A percentile compares a stretch with the other conserved stretches of the same genome.
Evolutionary conservation across 1,140 invertebrate species (phyloP).

Genomic region (Drosophila jambulina): DNA sequence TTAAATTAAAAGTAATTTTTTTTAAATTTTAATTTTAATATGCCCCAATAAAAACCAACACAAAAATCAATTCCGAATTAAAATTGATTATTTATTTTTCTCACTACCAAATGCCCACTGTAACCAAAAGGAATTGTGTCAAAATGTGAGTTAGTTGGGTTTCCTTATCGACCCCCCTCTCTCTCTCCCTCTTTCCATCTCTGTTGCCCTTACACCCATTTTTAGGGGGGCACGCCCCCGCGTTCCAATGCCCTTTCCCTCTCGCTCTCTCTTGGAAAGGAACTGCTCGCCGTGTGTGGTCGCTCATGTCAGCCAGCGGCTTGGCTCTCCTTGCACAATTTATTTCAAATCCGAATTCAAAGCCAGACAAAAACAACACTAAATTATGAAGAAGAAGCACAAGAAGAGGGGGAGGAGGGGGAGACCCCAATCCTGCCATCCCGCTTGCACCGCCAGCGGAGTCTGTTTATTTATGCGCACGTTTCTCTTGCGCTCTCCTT

Average conservation of each 20-base stretch:
- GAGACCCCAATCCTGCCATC: constrained; percentile 3
- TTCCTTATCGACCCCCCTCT: constrained; percentile 3
- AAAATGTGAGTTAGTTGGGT: constrained; percentile 12
- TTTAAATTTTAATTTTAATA: too few species aligned
- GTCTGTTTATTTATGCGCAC: constrained; percentile 72
- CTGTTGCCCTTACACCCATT: neutral
- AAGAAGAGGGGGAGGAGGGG: neutral
- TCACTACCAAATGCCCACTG: constrained; percentile 5
- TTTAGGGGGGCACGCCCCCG: neutral
- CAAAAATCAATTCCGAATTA: too few species aligned
- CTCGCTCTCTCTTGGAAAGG: neutral
- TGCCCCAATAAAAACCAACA: too few species aligned
- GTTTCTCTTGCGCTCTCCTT: constrained; percentile 39
- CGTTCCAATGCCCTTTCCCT: neutral
- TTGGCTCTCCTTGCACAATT: constrained; percentile 47
- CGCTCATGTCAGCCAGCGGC: constrained; percentile 65
- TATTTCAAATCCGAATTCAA: constrained; percentile 68
- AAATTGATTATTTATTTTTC: too few species aligned
- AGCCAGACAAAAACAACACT: constrained; percentile 58
- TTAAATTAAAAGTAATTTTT: too few species aligned
- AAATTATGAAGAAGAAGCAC: constrained; percentile 25
- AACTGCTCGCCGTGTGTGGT: constrained; percentile 55
- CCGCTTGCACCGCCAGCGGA: constrained; percentile 11
- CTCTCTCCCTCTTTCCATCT: neutral
- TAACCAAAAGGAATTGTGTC: constrained; percentile 6